Base-by-base conservation (phyloP, 2,888 invertebrate species). In the Ischnura elegans region DNA sequence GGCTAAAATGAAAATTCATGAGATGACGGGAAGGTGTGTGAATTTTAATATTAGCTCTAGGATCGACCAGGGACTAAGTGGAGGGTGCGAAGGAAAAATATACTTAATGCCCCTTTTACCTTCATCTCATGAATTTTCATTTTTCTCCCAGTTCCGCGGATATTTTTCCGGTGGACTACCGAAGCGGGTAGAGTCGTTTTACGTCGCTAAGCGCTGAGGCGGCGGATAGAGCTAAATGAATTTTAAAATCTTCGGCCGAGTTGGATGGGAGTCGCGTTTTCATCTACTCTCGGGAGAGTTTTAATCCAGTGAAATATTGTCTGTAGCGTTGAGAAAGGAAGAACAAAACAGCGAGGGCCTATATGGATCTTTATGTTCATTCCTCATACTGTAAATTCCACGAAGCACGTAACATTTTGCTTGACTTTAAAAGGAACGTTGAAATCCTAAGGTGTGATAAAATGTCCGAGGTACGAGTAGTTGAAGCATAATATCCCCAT, bases 111-210 rank as follows among this genome's bases (percentile, higher is more conserved):
- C 76, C 36, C n/a, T 10, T 36, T 76, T 76, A 76, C 29, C 76
- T n/a, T 36, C 36, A 16, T 36, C 36, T 76, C 76, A 76, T 76
- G 76, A 76, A 76, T 76, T 76, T 76, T 76, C 76, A 76, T 76
- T 76, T 76, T 36, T 36, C 51, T 3, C 36, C 13, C 5, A 8
- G 76, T 13, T 13, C 36, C 36, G 76, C 36, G 76, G 76, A 76
- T 36, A 36, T 36, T 51, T 36, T 51, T 76, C 36, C n/a, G 29
- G 76, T 76, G 76, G 8, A 8, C 13, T 36, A 36, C 76, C 76
- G 29, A 29, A 36, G 36, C 10, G 76, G 13, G 76, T 10, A 25
- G 76, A 36, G 76, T 76, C 29, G 76, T 36, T 76, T 61, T 76
- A 76, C 21, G 76, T 8, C 25, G 76, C 36, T 76, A 36, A 76